These are phyloP conservation scores for Lampris incognitus DNA, from an alignment of 2,113 vertebrate species.

Conservation along the genomic window DNA sequence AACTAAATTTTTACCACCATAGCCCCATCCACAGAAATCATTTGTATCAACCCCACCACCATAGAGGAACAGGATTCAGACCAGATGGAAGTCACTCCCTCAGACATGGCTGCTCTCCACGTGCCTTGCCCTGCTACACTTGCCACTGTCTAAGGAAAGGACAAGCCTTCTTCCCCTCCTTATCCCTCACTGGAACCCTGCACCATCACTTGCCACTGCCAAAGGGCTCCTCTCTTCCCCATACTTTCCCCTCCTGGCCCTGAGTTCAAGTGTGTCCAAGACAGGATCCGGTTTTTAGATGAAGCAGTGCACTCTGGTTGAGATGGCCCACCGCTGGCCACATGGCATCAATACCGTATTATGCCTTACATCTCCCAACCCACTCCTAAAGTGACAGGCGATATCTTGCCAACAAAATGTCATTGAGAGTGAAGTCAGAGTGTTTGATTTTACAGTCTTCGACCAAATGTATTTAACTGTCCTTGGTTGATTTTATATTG, in stretches of 20 bases:
- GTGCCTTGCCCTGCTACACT: conserved; percentile 60
- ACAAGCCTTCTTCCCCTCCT: background rate
- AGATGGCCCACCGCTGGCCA: conserved; percentile 13
- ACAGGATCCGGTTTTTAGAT: conserved; percentile 38
- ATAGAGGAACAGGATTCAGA: conserved; percentile 28
- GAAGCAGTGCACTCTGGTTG: conserved; percentile 28
- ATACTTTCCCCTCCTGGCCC: conserved; percentile 23
- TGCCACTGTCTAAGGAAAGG: conserved; percentile 61
- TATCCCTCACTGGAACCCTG: background rate
- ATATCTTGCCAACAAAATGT: conserved; percentile 10
- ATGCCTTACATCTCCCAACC: background rate
- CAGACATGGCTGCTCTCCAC: conserved; percentile 59
- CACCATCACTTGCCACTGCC: conserved; percentile 5
- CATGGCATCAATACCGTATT: conserved; percentile 17
- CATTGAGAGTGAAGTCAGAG: conserved; percentile 28
- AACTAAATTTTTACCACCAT: background rate
- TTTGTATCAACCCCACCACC: conserved; percentile 6
- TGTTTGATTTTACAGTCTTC: conserved; percentile 17
- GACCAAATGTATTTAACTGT: conserved; percentile 24
- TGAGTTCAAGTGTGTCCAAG: conserved; percentile 33
- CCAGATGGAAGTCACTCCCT: conserved; percentile 66
- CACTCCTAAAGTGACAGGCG: conserved; percentile 12
- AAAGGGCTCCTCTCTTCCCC: background rate
- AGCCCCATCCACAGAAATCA: conserved; percentile 53
- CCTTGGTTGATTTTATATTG: conserved; percentile 4